Conservation (phyloP, 1,140 invertebrate genomes). For the Drosophila pseudoobscura region DNA sequence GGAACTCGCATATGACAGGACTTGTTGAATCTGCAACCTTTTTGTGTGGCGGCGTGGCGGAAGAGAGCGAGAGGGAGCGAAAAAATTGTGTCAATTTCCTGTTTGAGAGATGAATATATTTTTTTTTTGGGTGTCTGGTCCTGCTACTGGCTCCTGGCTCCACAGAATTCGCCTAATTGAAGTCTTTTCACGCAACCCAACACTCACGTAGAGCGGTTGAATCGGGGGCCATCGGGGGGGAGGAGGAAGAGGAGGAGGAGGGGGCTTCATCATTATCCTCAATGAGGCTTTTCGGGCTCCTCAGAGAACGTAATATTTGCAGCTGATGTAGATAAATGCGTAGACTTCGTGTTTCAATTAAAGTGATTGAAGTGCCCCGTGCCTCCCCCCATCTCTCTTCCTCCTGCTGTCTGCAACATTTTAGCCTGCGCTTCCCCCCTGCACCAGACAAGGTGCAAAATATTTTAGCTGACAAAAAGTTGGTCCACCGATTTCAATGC, state of each 20-base stretch:
- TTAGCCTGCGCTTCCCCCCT: neutral
- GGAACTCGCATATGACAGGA: conserved; percentile 13
- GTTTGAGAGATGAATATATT: conserved; percentile 42
- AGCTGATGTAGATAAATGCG: conserved; percentile 80
- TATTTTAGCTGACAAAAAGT: conserved; percentile 69
- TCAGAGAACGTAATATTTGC: conserved; percentile 73
- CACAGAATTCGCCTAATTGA: conserved; percentile 72
- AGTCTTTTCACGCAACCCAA: conserved; percentile 68
- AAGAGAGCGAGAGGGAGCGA: neutral
- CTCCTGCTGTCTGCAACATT: conserved; percentile 6
- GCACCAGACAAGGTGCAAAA: conserved; percentile 45
- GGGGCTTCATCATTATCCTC: conserved; percentile 50
- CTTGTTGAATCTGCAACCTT: conserved; percentile 58
- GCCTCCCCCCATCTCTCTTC: neutral
- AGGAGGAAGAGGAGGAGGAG: conserved; percentile 8
- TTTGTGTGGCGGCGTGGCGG: neutral
- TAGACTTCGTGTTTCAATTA: conserved; percentile 81
- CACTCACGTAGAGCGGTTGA: conserved; percentile 23
- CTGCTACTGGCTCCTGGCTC: conserved; percentile 27
- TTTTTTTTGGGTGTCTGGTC: neutral
- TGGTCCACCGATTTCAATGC: conserved; percentile 47
- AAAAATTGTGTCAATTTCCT: conserved; percentile 60
- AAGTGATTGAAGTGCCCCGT: conserved; percentile 73
- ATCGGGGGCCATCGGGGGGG: neutral
- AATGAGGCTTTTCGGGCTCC: neutral